These are phyloP conservation scores for Proteles cristata DNA, from an alignment of 2,113 vertebrate species.

Conservation along the genomic window DNA sequence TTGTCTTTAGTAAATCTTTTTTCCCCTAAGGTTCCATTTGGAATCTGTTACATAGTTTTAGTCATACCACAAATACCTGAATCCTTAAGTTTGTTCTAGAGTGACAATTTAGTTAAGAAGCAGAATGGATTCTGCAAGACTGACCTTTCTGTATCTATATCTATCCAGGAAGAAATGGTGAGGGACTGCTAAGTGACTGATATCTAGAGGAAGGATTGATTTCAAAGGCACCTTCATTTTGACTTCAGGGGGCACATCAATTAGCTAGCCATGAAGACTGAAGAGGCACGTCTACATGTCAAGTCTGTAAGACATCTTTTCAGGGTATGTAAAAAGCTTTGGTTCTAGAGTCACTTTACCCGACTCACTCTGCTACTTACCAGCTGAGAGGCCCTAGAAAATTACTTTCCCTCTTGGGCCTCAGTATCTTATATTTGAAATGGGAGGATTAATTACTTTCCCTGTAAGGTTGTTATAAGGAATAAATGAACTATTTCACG, in stretches of 20 bases:
- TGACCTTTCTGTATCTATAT: not conserved
- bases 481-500: not conserved
- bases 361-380: not conserved
- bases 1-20: not conserved
- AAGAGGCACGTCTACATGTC: not conserved
- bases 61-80: not conserved
- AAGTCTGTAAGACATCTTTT: not conserved
- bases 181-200: not conserved
- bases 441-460: not conserved
- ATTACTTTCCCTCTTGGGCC: not conserved
- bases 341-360: not conserved
- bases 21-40: not conserved
- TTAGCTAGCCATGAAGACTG: not conserved
- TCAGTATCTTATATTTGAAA: not conserved
- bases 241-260: not conserved
- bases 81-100: conserved; percentile 20
- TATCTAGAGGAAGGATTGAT: not conserved
- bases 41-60: not conserved
- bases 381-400: not conserved
- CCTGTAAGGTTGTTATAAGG: not conserved
- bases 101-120: not conserved
- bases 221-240: conserved; percentile 42
- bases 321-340: not conserved
- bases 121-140: not conserved
- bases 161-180: not conserved